Percentiles rank a stretch among this genome's conserved stretches.
Evolutionary conservation across 2,113 vertebrate species (phyloP).

Genomic region (Erinaceus europaeus): DNA sequence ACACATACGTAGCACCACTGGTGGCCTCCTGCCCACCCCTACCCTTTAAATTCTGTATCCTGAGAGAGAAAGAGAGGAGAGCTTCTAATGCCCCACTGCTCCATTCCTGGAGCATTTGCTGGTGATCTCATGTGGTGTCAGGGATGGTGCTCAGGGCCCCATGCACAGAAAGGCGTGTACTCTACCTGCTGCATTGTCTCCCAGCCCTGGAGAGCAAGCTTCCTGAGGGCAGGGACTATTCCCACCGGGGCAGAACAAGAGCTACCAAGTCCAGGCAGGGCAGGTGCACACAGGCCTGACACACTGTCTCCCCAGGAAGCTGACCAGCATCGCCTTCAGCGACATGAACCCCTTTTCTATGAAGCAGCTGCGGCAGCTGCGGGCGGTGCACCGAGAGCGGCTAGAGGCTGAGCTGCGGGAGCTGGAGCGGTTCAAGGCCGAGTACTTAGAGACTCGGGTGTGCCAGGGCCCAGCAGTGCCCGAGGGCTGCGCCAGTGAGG

Average conservation of each 20-base stretch:
- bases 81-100: no score
- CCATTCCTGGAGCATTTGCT: no score
- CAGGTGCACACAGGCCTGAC: not conserved
- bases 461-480: constrained; percentile 70
- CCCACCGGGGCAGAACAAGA: not conserved
- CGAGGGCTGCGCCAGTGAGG: constrained; percentile 84
- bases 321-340: constrained; percentile 90
- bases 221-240: not conserved
- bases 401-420: constrained; percentile 88
- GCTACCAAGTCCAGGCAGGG: not conserved
- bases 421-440: constrained; percentile 87
- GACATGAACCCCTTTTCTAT: constrained; percentile 95
- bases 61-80: no score
- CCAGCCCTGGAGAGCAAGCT: not conserved
- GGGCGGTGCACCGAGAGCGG: constrained; percentile 84
- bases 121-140: no score
- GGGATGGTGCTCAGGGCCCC: no score
- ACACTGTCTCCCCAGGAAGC: constrained; percentile 81
- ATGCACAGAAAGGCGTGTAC: no score
- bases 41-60: no score
- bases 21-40: no score
- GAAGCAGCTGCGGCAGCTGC: constrained; percentile 87
- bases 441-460: constrained; percentile 82
- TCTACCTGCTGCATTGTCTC: no score
- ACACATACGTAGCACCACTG: no score